Evolutionary conservation across 2,888 invertebrate species (phyloP).

Genomic region (Tinea trinotella): DNA sequence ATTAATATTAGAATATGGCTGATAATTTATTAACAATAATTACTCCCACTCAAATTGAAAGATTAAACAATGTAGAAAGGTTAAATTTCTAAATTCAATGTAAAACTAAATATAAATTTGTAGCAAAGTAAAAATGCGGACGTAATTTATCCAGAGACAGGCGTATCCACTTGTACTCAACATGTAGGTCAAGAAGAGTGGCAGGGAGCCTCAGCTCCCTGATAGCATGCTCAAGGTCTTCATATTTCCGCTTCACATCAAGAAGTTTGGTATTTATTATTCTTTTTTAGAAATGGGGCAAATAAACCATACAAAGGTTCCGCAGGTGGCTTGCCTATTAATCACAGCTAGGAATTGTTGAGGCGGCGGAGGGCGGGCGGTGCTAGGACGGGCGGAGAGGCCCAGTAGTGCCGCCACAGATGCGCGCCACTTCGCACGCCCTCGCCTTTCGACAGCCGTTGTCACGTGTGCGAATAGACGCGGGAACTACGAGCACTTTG

Average conservation of each 20-base stretch:
- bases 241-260: background rate
- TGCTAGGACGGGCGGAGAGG: constrained; percentile 32
- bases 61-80: too few relatives aligned
- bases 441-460: constrained; percentile 23
- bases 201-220: constrained; percentile 22
- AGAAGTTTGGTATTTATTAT: background rate
- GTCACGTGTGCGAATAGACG: background rate
- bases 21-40: too few relatives aligned
- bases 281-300: constrained; percentile 24
- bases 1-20: too few relatives aligned
- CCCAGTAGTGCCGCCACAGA: constrained; percentile 61
- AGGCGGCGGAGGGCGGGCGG: constrained; percentile 30
- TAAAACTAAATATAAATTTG: too few relatives aligned
- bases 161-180: constrained; percentile 22
- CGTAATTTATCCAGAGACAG: constrained; percentile 18
- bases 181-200: constrained; percentile 23
- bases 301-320: constrained; percentile 58
- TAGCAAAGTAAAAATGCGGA: too few relatives aligned
- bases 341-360: constrained; percentile 54
- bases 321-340: constrained; percentile 67
- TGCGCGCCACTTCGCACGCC: constrained; percentile 50
- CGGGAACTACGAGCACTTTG: background rate
- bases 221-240: constrained; percentile 19
- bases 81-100: too few relatives aligned
- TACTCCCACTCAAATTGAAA: too few relatives aligned